A percentile compares a stretch with the other conserved stretches of the same genome.
phyloP scores from a whole-genome alignment of 2,888 invertebrate species.

The Dorcus parallelipipedus region DNA sequence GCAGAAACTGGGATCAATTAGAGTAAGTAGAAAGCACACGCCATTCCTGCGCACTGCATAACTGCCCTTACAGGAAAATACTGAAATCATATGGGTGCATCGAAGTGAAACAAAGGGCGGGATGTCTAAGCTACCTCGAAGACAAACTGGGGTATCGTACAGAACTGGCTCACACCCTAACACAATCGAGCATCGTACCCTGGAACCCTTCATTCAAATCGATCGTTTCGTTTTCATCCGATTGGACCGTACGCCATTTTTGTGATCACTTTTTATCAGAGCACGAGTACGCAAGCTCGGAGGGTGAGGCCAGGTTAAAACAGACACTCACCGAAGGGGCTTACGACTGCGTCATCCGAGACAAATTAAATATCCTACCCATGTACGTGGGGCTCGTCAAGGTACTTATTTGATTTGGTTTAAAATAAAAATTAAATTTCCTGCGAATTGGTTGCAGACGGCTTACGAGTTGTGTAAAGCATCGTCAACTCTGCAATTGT shows the following conservation, averaged over 20 bases:
- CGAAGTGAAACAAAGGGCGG: constrained; percentile 85
- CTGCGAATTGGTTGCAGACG: not conserved
- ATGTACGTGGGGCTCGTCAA: constrained; percentile 68
- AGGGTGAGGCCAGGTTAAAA: constrained; percentile 53
- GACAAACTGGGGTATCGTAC: constrained; percentile 81
- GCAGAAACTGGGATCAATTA: constrained; percentile 80
- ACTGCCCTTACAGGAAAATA: constrained; percentile 54
- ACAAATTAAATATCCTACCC: constrained; percentile 72
- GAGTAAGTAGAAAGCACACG: constrained; percentile 53
- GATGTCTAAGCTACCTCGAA: constrained; percentile 80
- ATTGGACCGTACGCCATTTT: constrained; percentile 67
- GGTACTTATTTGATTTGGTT: constrained; percentile 46
- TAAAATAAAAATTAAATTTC: not conserved
- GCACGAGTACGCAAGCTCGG: constrained; percentile 38
- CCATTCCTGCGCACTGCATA: not conserved
- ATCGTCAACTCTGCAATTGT: constrained; percentile 54
- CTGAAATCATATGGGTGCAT: constrained; percentile 67
- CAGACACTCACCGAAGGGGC: constrained; percentile 66
- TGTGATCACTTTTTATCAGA: constrained; percentile 62
- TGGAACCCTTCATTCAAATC: constrained; percentile 66
- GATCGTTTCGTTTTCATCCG: constrained; percentile 72
- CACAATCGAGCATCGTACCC: constrained; percentile 65
- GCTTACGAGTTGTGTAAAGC: too few species aligned
- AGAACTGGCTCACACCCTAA: constrained; percentile 74
- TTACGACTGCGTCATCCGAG: constrained; percentile 77